phyloP scores from a whole-genome alignment of 2,888 invertebrate genomes.

The Morpho achilles region DNA sequence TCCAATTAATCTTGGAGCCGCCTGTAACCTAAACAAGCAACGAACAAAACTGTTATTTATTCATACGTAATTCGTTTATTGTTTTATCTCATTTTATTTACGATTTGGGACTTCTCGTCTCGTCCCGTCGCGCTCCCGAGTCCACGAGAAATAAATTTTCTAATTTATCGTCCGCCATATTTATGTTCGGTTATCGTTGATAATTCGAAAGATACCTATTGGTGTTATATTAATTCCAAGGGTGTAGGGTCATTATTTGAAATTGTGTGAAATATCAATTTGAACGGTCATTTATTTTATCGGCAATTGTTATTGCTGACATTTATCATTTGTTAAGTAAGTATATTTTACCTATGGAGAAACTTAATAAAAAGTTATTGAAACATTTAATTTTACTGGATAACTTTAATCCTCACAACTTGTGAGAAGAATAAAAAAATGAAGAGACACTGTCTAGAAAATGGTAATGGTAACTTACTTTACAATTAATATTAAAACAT shows the following conservation, averaged over 20 bases:
- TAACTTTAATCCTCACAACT: too few species aligned
- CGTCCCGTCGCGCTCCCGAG: constrained; percentile 46
- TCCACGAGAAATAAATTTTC: constrained; percentile 58
- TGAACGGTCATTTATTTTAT: constrained; percentile 61
- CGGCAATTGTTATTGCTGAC: constrained; percentile 16
- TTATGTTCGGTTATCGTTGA: constrained; percentile 55
- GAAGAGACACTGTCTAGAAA: too few species aligned
- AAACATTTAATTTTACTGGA: too few species aligned
- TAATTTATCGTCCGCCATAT: constrained; percentile 68
- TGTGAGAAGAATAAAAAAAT: too few species aligned
- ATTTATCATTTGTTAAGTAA: constrained; percentile 3
- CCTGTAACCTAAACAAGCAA: constrained; percentile 60
- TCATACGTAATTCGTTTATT: constrained; percentile 77
- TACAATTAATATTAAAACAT: too few species aligned
- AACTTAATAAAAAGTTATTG: too few species aligned
- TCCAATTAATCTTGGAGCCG: constrained; percentile 34
- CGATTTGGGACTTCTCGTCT: constrained; percentile 51
- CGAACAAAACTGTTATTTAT: constrained; percentile 75
- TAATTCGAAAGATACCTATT: constrained; percentile 60
- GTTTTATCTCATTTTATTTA: constrained; percentile 77
- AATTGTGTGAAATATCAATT: constrained; percentile 71
- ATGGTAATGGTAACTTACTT: too few species aligned
- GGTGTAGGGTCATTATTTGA: constrained; percentile 38
- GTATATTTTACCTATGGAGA: neutral
- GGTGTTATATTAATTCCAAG: constrained; percentile 63